Evolutionary conservation across 2,888 invertebrate genomes (phyloP), one percentile per base, ranked within the genome.

Genomic region (Sipunculus nudus): DNA sequence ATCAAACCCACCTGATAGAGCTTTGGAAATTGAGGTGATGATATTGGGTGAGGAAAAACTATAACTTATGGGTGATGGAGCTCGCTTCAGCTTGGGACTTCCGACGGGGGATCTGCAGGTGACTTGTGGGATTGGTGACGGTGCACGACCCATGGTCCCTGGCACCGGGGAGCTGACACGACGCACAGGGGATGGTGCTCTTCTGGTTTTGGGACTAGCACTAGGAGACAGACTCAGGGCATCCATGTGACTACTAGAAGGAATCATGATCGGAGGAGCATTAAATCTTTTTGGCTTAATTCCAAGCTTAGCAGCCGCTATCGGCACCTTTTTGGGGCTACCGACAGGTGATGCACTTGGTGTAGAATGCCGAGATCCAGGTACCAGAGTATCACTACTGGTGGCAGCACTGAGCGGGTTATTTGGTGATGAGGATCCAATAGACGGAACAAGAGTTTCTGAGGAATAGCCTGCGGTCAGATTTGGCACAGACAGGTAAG

Each of bases 11-110:
- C 55, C 60, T 63, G 56, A 40, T 41, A 59, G 31, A 39, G 59
- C 32, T 45, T 59, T 65, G 29, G 35, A 32, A 29, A 60, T 46
- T 39, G 59, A 55, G 75, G 76, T 53, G 75, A 77, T 65, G 61
- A 82, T 80, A 68, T 78, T 80, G 31, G 82, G 82, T 29, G 81
- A 80, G 21, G 81, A 81, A 68, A 76, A 79, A 65, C 80, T 80
- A 73, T 78, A 81, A 60, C 76, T 79, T 55, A 81, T 80, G 4
- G 81, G 81, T 38, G 81, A 80, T 13, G 81, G 78, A 10, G 78
- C 76, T 29, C 80, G 69, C 26, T 78, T 68, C 47, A 77, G 55
- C 65, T 80, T 80, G 6, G 80, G 81, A 64, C 80, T 67, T 38
- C 35, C 38, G 3, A 47, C 40, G 8, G 67, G 67, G 19, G 67